These are phyloP conservation scores for Gryllus bimaculatus DNA, from an alignment of 1,140 invertebrate species.

Conservation along the genomic window DNA sequence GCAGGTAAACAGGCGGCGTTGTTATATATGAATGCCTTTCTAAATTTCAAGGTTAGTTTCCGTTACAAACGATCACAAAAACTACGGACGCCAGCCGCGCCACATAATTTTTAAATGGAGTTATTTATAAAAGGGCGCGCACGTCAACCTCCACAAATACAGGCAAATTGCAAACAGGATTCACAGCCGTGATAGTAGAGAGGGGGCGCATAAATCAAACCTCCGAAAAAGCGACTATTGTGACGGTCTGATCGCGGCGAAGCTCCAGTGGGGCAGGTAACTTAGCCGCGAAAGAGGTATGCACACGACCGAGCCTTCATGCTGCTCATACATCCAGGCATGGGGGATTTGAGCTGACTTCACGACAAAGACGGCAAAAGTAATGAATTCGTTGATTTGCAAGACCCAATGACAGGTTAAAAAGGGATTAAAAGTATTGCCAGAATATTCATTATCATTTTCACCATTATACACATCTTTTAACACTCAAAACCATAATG, in stretches of 20 bases:
- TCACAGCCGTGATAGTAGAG: background rate
- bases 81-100: background rate
- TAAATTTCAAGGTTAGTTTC: background rate
- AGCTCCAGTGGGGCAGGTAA: too few species aligned
- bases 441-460: too few species aligned
- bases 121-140: background rate
- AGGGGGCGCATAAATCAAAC: background rate
- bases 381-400: too few species aligned
- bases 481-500: too few species aligned
- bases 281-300: too few species aligned
- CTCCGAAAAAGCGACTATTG: background rate
- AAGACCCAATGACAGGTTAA: too few species aligned
- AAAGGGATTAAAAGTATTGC: too few species aligned
- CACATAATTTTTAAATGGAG: background rate
- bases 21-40: background rate
- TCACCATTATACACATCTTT: too few species aligned
- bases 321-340: too few species aligned
- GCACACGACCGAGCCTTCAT: too few species aligned
- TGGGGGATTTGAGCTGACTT: too few species aligned
- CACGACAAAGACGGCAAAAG: too few species aligned
- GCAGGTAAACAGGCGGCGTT: background rate
- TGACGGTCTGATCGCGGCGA: background rate
- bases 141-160: background rate
- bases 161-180: constrained; percentile 4
- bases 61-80: constrained; percentile 4